Base-by-base conservation (phyloP, 2,113 vertebrate genomes). In the Martes martes region DNA sequence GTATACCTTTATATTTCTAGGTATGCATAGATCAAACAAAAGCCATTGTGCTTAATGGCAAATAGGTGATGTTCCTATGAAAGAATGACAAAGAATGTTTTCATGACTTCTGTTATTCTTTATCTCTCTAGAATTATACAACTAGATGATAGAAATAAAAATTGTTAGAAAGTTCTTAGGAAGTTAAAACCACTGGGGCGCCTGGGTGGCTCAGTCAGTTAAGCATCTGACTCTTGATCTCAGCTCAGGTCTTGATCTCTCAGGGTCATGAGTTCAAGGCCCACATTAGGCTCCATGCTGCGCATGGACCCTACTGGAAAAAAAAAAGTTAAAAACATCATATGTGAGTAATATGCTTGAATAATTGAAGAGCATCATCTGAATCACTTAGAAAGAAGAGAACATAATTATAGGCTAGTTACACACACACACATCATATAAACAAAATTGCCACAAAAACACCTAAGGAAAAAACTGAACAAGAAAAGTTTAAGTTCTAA, bases 61-160 rank as follows among this genome's bases (percentile, higher is more conserved):
- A 93, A 71, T 11, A 85, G 55, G 4, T 86, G 73, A 63, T 11
- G 7, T 90, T 45, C 8, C 16, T 63, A 7, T 93, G 79, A 39
- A 85, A 71, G 61, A 28, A 85, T n/a, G 33, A 47, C 9, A 85
- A 79, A 42, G 11, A 82, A 50, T 50, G 36, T 5, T 87, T 83
- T 78, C 11, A 71, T 65, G 7, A 55, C 45, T 83, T 90, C 24
- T 50, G 1, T 78, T 55, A 55, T 79, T 87, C 90, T 85, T 59
- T 96, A 86, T 93, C 83, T 93, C 59, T 90, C 85, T 91, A 47
- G 7, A 87, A 86, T 94, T 87, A n/a, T 94, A n/a, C 39, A 89
- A 69, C 3, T 76, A 36, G 55, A 96, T 14, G 47, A 71, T 13
- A 89, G 26, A 93, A 50, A 69, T 79, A 84, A 86, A 74, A 74